A percentile compares a stretch with the other conserved stretches of the same genome.
Evolutionary conservation across 2,113 vertebrate species (phyloP).

Genomic region (Megalops atlanticus): DNA sequence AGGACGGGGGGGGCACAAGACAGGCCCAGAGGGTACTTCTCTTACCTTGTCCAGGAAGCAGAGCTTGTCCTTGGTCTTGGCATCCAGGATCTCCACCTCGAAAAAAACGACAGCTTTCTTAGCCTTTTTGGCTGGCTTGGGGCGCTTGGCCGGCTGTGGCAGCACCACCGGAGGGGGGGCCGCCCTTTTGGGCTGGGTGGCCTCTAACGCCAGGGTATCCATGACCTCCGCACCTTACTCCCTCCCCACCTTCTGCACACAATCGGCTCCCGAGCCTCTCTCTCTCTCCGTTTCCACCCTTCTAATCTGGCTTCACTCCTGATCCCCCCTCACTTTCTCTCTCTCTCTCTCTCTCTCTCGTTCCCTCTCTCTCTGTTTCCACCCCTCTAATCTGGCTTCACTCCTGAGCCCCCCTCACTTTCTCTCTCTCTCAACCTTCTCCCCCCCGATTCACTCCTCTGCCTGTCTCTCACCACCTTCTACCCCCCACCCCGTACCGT

Average conservation of each 20-base stretch:
- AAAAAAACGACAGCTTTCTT: constrained; percentile 92
- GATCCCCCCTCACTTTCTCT: constrained; percentile 26
- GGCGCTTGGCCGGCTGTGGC: constrained; percentile 50
- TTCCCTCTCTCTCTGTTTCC: constrained; percentile 30
- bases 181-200: constrained; percentile 61
- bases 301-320: no score
- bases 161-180: not conserved
- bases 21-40: not conserved
- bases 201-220: constrained; percentile 73
- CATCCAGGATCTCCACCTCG: constrained; percentile 97
- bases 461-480: constrained; percentile 9
- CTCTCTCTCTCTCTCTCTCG: constrained; percentile 7
- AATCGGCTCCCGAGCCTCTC: not conserved
- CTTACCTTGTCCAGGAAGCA: constrained; percentile 96
- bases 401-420: constrained; percentile 17
- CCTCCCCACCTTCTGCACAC: not conserved
- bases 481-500: no score
- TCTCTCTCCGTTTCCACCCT: no score
- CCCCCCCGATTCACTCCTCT: constrained; percentile 18
- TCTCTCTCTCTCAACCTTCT: constrained; percentile 35
- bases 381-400: no score
- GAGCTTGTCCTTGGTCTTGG: constrained; percentile 90
- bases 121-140: constrained; percentile 76
- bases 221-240: constrained; percentile 63
- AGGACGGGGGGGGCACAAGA: not conserved